A percentile compares a stretch with the other conserved stretches of the same genome.
phyloP scores from a whole-genome alignment of 2,797 vertebrate genomes.

The Centroberyx gerrardi region DNA sequence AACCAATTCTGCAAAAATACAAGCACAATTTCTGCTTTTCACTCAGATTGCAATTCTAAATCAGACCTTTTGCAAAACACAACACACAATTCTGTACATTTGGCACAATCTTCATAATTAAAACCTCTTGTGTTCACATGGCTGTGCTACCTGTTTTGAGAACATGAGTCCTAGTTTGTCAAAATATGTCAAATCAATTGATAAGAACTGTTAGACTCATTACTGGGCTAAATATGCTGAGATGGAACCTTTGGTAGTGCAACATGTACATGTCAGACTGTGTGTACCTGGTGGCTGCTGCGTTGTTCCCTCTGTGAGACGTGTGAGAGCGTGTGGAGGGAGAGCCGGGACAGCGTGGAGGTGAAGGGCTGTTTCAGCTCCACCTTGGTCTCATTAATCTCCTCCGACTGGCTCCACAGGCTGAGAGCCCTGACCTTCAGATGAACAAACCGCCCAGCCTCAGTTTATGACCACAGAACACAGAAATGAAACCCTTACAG shows the following conservation, averaged over 20 bases:
- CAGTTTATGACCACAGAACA: background rate
- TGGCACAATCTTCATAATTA: too few species aligned
- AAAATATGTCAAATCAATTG: background rate
- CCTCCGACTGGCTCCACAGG: constrained; percentile 78
- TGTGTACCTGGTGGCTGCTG: constrained; percentile 83
- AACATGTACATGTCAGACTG: background rate
- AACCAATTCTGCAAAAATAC: too few species aligned
- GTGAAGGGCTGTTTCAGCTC: constrained; percentile 85
- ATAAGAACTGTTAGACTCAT: background rate
- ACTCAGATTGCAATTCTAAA: too few species aligned
- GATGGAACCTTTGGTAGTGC: background rate
- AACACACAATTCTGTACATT: too few species aligned
- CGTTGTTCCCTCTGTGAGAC: constrained; percentile 62
- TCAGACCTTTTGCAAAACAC: too few species aligned
- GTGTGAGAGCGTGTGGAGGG: constrained; percentile 75
- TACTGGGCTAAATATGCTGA: background rate
- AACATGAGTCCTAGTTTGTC: too few species aligned
- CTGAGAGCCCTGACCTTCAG: constrained; percentile 82
- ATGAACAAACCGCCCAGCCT: background rate
- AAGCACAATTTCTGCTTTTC: too few species aligned
- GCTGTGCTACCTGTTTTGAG: too few species aligned
- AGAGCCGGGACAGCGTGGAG: constrained; percentile 78
- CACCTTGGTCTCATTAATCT: constrained; percentile 71
- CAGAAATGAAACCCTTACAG: background rate
- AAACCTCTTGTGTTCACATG: too few species aligned